A percentile compares a stretch with the other conserved stretches of the same genome.
Evolutionary conservation across 2,113 vertebrate genomes (phyloP).

Genomic region (Lamprologus speciosus): DNA sequence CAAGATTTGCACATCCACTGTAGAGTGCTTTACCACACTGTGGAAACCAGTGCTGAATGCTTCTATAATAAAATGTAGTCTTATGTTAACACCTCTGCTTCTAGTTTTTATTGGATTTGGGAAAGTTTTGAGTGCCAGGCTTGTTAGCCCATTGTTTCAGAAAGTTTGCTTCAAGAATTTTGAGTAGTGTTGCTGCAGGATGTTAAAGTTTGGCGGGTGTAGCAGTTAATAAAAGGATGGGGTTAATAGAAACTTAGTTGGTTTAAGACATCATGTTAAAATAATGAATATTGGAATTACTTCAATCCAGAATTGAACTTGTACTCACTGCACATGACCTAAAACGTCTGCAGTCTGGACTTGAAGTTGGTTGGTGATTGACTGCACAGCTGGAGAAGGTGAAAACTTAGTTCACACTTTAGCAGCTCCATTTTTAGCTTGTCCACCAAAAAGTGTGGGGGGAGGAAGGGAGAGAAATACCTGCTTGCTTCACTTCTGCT

Average conservation of each 20-base stretch:
- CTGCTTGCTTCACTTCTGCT: background rate
- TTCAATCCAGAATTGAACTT: background rate
- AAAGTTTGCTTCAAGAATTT: background rate
- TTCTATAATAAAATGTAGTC: background rate
- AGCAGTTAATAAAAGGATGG: background rate
- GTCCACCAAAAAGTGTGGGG: background rate
- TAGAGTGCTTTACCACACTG: background rate
- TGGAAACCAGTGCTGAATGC: background rate
- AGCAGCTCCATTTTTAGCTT: constrained; percentile 39
- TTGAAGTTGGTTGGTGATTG: constrained; percentile 2
- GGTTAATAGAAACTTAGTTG: background rate
- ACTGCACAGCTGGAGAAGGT: constrained; percentile 34
- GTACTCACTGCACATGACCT: background rate
- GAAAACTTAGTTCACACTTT: constrained; percentile 32
- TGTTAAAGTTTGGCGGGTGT: background rate
- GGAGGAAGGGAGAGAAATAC: background rate
- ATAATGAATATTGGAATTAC: background rate
- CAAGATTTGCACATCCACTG: background rate
- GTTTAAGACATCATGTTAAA: background rate
- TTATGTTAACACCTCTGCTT: background rate
- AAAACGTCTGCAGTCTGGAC: background rate
- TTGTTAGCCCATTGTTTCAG: background rate
- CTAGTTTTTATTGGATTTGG: background rate
- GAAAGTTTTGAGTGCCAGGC: background rate
- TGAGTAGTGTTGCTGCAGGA: background rate